Conservation (phyloP, 1,140 invertebrate genomes). For the Drosophila santomea region DNA sequence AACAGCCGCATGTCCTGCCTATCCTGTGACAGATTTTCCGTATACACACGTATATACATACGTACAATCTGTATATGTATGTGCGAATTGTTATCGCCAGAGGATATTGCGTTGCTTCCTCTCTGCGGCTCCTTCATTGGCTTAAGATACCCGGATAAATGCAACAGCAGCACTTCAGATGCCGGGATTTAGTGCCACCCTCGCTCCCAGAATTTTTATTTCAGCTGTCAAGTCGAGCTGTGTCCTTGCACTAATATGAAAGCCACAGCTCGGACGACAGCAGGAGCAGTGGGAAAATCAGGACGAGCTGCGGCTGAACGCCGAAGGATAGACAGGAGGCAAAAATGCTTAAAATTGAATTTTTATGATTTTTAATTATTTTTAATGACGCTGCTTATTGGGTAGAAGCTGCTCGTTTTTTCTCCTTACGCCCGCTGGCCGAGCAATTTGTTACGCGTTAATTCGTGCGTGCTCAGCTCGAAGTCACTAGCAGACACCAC, state of each 20-base stretch:
- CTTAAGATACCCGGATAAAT: conserved; percentile 60
- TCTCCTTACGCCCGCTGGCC: conserved; percentile 41
- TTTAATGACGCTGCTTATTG: conserved; percentile 83
- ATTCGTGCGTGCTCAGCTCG: conserved; percentile 79
- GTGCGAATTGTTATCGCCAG: conserved; percentile 73
- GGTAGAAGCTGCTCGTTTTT: conserved; percentile 27
- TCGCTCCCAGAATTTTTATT: conserved; percentile 43
- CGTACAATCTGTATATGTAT: not conserved
- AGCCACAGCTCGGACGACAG: conserved; percentile 25
- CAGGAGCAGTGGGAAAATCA: not conserved
- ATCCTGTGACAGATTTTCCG: conserved; percentile 67
- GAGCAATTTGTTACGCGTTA: conserved; percentile 81
- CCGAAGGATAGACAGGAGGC: conserved; percentile 49
- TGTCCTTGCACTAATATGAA: conserved; percentile 41
- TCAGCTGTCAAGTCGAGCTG: conserved; percentile 65
- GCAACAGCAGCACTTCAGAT: conserved; percentile 62
- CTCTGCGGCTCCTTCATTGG: conserved; percentile 42
- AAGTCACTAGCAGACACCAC: conserved; percentile 38
- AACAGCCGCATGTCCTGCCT: conserved; percentile 41
- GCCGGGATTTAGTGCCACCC: conserved; percentile 29
- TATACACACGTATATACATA: not conserved
- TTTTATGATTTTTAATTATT: conserved; percentile 84
- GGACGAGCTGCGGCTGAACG: not conserved
- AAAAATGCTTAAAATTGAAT: conserved; percentile 79
- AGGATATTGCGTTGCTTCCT: conserved; percentile 73